phyloP scores from a whole-genome alignment of 2,888 invertebrate genomes.

The Stenolophus ochropezus region DNA sequence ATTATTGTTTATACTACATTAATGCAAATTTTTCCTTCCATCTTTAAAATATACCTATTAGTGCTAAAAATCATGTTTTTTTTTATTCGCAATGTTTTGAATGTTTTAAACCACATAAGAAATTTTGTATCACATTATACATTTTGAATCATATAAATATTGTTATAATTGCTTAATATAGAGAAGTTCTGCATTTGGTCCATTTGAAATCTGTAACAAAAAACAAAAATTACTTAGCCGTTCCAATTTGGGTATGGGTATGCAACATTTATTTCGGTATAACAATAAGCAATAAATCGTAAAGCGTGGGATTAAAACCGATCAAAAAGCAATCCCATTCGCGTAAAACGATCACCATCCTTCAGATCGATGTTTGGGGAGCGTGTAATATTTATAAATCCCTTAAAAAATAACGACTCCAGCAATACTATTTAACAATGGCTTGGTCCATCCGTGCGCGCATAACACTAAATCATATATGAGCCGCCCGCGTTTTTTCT shows the following conservation, averaged over 20 bases:
- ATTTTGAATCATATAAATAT: too few relatives aligned
- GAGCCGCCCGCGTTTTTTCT: constrained; percentile 57
- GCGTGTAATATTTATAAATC: constrained; percentile 58
- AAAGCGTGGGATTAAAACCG: constrained; percentile 26
- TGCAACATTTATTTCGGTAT: neutral
- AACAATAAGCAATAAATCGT: neutral
- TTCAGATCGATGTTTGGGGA: constrained; percentile 19
- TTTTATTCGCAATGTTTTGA: too few relatives aligned
- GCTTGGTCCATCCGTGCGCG: constrained; percentile 40
- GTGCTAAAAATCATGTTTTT: too few relatives aligned
- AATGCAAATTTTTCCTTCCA: too few relatives aligned
- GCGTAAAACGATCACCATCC: constrained; percentile 35
- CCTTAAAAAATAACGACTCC: constrained; percentile 58
- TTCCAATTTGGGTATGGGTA: too few relatives aligned
- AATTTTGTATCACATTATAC: too few relatives aligned
- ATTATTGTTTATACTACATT: too few relatives aligned
- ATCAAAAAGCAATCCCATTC: constrained; percentile 44
- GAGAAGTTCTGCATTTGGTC: neutral
- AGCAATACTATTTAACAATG: constrained; percentile 58
- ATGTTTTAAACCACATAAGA: too few relatives aligned
- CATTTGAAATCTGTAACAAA: neutral
- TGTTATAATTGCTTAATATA: too few relatives aligned
- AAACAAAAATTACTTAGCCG: neutral
- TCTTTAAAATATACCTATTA: too few relatives aligned
- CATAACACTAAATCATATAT: constrained; percentile 59